Percentiles rank a stretch among this genome's conserved stretches.
phyloP scores from a whole-genome alignment of 2,888 invertebrate species.

The Panopea generosa region DNA sequence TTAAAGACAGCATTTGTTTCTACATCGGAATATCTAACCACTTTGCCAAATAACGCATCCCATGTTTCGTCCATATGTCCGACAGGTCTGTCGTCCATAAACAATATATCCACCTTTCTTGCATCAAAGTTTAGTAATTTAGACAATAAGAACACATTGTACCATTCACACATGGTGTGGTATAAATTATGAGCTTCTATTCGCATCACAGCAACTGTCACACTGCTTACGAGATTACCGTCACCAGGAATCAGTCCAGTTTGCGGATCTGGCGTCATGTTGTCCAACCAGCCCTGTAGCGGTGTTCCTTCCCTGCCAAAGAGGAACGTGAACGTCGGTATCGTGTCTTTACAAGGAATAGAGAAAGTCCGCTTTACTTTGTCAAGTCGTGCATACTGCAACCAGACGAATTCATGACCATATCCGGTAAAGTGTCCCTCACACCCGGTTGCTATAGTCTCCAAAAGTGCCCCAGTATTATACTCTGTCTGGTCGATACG shows the following conservation, averaged over 20 bases:
- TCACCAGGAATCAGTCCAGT: not conserved
- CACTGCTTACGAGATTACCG: slow-evolving; percentile 1
- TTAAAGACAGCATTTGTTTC: slow-evolving; percentile 28
- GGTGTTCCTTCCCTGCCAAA: slow-evolving; percentile 52
- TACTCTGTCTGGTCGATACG: too few relatives aligned
- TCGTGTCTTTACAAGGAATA: slow-evolving; percentile 40
- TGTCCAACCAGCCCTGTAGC: slow-evolving; percentile 36
- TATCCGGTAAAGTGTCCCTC: slow-evolving; percentile 48
- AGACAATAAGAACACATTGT: slow-evolving; percentile 48
- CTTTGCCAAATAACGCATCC: slow-evolving; percentile 43
- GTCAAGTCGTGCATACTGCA: slow-evolving; percentile 37
- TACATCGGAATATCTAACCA: slow-evolving; percentile 32
- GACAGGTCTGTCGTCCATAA: slow-evolving; percentile 54
- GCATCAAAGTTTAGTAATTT: slow-evolving; percentile 43
- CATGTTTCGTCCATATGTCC: slow-evolving; percentile 55
- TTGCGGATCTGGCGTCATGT: slow-evolving; percentile 13
- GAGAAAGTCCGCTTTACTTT: slow-evolving; percentile 28
- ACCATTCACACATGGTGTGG: slow-evolving; percentile 62
- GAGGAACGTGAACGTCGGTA: slow-evolving; percentile 33
- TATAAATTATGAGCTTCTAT: slow-evolving; percentile 61
- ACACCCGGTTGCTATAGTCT: slow-evolving; percentile 34
- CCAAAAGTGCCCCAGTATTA: too few relatives aligned
- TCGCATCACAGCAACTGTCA: slow-evolving; percentile 47
- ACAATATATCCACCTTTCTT: slow-evolving; percentile 31
- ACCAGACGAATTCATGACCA: slow-evolving; percentile 44